phyloP scores from a whole-genome alignment of 2,113 vertebrate genomes.

The Progne subis region DNA sequence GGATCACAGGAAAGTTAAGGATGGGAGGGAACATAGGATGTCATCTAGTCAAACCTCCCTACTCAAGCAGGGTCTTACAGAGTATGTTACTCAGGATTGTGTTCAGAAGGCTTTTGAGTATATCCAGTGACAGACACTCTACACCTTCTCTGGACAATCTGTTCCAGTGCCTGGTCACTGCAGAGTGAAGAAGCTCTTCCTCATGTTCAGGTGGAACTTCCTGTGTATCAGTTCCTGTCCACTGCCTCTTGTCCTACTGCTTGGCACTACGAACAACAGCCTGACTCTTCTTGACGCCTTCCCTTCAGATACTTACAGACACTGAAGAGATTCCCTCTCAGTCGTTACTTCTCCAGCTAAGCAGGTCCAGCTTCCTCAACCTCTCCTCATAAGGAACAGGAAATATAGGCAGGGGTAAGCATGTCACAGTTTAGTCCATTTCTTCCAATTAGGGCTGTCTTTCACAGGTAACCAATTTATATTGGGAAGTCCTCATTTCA shows the following conservation, averaged over 20 bases:
- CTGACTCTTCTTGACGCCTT: not conserved
- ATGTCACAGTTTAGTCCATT: not conserved
- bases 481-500: not conserved
- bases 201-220: not conserved
- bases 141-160: not conserved
- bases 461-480: not conserved
- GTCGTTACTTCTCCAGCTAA: accelerated
- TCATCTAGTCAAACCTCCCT: not conserved
- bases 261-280: not conserved
- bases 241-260: not conserved
- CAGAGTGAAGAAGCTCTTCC: not conserved
- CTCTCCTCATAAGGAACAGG: not conserved
- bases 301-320: not conserved
- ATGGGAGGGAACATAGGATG: accelerated
- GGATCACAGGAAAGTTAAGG: not conserved
- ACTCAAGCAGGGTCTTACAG: not conserved
- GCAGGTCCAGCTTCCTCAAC: not conserved
- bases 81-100: not conserved
- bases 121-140: not conserved
- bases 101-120: not conserved
- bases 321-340: not conserved
- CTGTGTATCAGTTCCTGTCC: not conserved
- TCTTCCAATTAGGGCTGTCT: not conserved
- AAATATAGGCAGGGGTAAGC: not conserved
- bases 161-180: not conserved